A percentile compares a stretch with the other conserved stretches of the same genome.
These are phyloP conservation scores for Drosophila atripex DNA, from an alignment of 2,888 invertebrate genomes.

Conservation along the genomic window DNA sequence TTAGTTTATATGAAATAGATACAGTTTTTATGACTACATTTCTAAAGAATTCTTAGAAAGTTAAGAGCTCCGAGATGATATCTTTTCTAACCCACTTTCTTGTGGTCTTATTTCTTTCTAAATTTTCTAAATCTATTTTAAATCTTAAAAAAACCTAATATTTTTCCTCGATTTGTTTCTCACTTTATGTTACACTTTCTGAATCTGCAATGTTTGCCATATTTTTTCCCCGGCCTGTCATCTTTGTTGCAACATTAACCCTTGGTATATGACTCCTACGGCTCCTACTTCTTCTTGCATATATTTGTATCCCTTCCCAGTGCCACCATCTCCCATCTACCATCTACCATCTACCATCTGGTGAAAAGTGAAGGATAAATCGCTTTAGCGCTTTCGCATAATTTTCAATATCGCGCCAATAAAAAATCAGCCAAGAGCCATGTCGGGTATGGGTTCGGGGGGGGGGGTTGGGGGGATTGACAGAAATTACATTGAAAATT, in stretches of 20 bases:
- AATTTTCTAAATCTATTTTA: too few relatives aligned
- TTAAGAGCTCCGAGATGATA: too few relatives aligned
- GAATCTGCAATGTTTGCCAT: constrained; percentile 1
- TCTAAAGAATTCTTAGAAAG: too few relatives aligned
- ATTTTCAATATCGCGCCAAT: constrained; percentile 76
- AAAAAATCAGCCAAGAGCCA: constrained; percentile 48
- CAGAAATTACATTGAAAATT: constrained; percentile 75
- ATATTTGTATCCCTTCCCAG: neutral
- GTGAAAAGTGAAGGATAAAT: constrained; percentile 61
- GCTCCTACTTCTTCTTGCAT: neutral
- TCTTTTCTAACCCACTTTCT: too few relatives aligned
- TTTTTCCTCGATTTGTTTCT: neutral
- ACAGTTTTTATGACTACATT: too few relatives aligned
- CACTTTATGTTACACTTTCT: constrained; percentile 2
- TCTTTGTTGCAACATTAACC: constrained; percentile 47
- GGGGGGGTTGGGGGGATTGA: constrained; percentile 18
- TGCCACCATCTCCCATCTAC: neutral
- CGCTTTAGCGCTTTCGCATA: constrained; percentile 73
- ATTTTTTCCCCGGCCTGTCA: neutral
- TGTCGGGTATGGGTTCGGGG: too few relatives aligned
- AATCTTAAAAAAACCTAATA: too few relatives aligned
- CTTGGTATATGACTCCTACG: neutral
- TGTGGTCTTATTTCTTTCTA: too few relatives aligned
- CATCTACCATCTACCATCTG: neutral
- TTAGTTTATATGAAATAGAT: too few relatives aligned